Base-by-base conservation (phyloP, 2,797 vertebrate genomes). In the Myripristis jacobus region DNA sequence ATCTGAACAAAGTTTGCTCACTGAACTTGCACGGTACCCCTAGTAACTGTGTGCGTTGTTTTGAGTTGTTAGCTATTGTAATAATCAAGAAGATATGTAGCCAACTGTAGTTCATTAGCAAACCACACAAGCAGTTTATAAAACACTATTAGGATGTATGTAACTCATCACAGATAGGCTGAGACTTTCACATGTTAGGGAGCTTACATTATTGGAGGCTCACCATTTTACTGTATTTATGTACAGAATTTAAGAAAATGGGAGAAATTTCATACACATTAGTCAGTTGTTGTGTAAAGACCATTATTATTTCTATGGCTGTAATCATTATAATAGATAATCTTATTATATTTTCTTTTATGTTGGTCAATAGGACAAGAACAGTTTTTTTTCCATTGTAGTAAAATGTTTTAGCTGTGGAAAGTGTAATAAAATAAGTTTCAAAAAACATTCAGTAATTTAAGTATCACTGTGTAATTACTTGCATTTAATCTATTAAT, bases 401-500 rank as follows among this genome's bases (percentile, higher is more conserved):
- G 84, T 81, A 66, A 77, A 51, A 85, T 86, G 73, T 83, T 81
- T 79, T 84, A 85, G 77, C 75, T 86, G 74, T 84, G 69, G 74
- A 79, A 18, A 81, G 36, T 85, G 61, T 83, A 80, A 81, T 82
- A 75, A 86, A 86, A 80, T 80, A 51, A 71, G 25, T 79, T 74
- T 27, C n/a, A n/a, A 44, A 66, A 84, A 79, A 63, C 44, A 9
- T 81, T 81, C 76, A 79, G 79, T 87, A 88, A 91, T 65, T 92
- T 92, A 89, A 90, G 60, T 82, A 82, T 79, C 53, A 61, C 75
- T 62, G 58, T 87, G 73, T 87, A 86, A 88, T 82, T 77, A 80
- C 71, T 81, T 92, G 76, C 89, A 89, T 89, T 92, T 89, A 88
- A 92, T 90, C 84, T 83, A 67, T 87, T 79, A 62, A 84, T 90